phyloP scores from a whole-genome alignment of 2,888 invertebrate species.

The Operophtera brumata region DNA sequence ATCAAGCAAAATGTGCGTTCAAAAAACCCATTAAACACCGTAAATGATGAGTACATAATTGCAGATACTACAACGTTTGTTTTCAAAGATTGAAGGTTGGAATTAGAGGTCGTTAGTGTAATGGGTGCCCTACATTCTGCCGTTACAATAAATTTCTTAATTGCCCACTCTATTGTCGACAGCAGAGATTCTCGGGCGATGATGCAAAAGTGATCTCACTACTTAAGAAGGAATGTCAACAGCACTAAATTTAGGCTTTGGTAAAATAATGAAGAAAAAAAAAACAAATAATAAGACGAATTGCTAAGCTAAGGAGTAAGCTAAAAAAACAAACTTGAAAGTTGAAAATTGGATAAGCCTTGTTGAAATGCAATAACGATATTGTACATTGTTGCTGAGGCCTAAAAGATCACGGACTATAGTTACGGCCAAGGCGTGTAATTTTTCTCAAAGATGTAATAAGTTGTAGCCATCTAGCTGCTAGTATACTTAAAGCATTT shows the following conservation, averaged over 20 bases:
- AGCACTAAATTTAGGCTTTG: slow-evolving; percentile 26
- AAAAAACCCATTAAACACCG: slow-evolving; percentile 5
- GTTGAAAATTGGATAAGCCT: background rate
- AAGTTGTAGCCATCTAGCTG: no score
- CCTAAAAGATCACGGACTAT: no score
- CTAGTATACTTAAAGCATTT: no score
- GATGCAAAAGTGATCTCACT: slow-evolving; percentile 73
- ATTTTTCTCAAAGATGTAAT: no score
- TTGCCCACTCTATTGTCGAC: slow-evolving; percentile 54
- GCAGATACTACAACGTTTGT: slow-evolving; percentile 16
- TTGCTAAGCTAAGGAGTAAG: background rate
- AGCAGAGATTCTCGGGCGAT: slow-evolving; percentile 68
- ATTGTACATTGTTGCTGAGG: no score
- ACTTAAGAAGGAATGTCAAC: slow-evolving; percentile 52
- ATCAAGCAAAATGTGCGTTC: background rate
- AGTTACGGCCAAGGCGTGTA: no score
- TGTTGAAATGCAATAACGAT: no score
- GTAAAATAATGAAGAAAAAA: background rate
- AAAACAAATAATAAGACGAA: background rate
- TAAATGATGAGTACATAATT: slow-evolving; percentile 14
- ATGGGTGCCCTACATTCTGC: slow-evolving; percentile 68
- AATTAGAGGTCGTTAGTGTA: slow-evolving; percentile 71
- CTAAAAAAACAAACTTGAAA: no score
- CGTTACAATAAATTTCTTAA: slow-evolving; percentile 76
- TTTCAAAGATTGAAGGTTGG: slow-evolving; percentile 39